Evolutionary conservation across 2,797 vertebrate genomes (phyloP), one percentile per base, ranked within the genome.

Genomic region (Sebastes iracundus): DNA sequence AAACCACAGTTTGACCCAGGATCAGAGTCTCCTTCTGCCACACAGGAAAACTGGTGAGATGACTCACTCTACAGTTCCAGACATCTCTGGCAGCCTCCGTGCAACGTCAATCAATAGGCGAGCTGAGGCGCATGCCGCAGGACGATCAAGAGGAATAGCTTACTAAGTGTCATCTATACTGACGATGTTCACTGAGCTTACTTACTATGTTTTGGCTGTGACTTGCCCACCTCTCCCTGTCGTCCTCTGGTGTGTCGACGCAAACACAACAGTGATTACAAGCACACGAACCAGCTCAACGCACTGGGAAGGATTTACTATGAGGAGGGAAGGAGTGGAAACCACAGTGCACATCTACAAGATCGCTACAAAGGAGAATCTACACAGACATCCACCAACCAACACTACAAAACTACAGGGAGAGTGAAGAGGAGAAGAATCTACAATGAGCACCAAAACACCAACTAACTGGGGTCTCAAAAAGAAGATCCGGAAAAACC

Each of bases 401-500:
- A 63, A 60, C 63, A 79, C 77, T 28, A 68, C 22, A 27, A 62
- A 67, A 65, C 68, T 46, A 85, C 55, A 76, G 72, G 85, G 69
- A 46, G 7, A 42, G 60, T 4, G 20, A 75, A 23, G 5, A 25
- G 62, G 46, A 64, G 33, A 65, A 20, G 59, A 4, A 59, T 67
- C 80, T 87, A 81, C 20, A 61, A 32, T 11, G 46, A 68, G 70
- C 74, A 86, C 63, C 56, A 83, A 49, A 75, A 75, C 46, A 59
- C n/a, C 8, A 55, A 64, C 64, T 23, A 33, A 27, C 38, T 25
- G 56, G 56, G 58, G 60, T 85, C 75, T 87, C 42, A 84, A 78
- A 92, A 91, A 93, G 88, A 90, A 88, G 77, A 93, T 92, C 86
- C 63, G 52, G 67, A 83, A 84, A 72, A 87, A 77, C 82, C 78